Evolutionary conservation across 2,888 invertebrate species (phyloP), one percentile per base, ranked within the genome.

Genomic region (Epiblema foenella): DNA sequence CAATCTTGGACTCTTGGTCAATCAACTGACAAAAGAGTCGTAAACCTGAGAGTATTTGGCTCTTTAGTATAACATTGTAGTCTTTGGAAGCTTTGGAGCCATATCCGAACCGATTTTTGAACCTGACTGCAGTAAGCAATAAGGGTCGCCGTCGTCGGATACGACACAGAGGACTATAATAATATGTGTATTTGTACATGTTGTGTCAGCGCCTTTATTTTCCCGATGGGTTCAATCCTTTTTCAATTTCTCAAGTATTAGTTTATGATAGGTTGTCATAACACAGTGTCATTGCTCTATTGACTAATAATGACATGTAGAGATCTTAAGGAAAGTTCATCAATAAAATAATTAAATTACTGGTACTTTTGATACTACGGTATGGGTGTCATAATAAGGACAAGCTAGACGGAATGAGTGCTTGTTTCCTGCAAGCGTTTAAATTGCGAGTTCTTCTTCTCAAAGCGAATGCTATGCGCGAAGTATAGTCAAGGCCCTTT

Each of bases 401-500:
- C 20, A 42, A 59, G 46, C 17, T 62, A 49, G 29, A 60, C 58
- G 49, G 46, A 24, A 62, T 62, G 29, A 62, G 11, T 17, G 24
- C 29, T 33, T 1, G 49, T 51, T 29, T 29, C 49, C 10, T 29
- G 29, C 60, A 7, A 24, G 33, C 29, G 17, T 49, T 62, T 17
- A 51, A 18, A 33, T 59, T 39, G 18, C 49, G 9, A 33, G 33
- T 39, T 2, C 29, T 60, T 62, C 33, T 62, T 33, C 17, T 51
- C 17, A 39, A 63, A 39, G 58, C n/a, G 4, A 17, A 24, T 52
- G 64, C 33, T 52, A 69, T 69, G 69, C 64, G 24, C 18, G 58
- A 29, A 58, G 39, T 64, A 64, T 52, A 57, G 42, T n/a, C 58
- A 69, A 58, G 57, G 58, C 64, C 57, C 64, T 69, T 69, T 69